Base-by-base conservation (phyloP, 2,797 vertebrate species). In the Picus viridis region DNA sequence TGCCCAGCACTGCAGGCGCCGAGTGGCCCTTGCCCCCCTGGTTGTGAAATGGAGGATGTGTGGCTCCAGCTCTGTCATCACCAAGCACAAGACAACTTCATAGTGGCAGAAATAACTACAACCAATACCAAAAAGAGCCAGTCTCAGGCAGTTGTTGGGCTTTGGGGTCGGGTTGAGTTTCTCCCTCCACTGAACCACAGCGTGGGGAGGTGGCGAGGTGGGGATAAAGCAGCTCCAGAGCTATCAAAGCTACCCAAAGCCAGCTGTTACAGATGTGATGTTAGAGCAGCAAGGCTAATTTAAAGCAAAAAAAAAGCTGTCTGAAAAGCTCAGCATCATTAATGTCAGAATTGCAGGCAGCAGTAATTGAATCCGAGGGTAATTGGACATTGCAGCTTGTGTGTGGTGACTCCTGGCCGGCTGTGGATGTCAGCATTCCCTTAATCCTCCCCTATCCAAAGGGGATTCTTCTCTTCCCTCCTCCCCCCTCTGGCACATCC, bases 391-490 rank as follows among this genome's bases (percentile, higher is more conserved):
- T 64, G 87, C 77, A 81, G 64, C 88, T 75, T n/a, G 77, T 73
- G 80, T 86, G 91, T 84, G 77, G 86, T 75, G 88, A 45, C 61
- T 92, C 53, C 94, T 95, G 91, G 53, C 89, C 22, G 6, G 86
- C 57, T 16, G 3, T 39, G 78, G 54, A 67, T 16, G 23, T 70
- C 69, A 79, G 61, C 54, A 3, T 91, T 93, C 88, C 92, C 92
- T 95, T 92, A 45, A 91, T 93, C 86, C 85, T 81, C 80, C 86
- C 86, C 90, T 83, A 88, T 93, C 90, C 80, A 61, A 5, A 69
- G 89, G 87, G 88, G 77, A 51, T 51, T 51, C 49, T 51, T 51
- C 68, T 92, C 72, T 51, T 85, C 62, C 70, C 49, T 58, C 73
- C 67, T 72, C 63, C 12, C 43, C 8, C 18, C 8, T 43, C 41